These are phyloP conservation scores for Leptothorax acervorum DNA, from an alignment of 2,888 invertebrate genomes.

Conservation along the genomic window DNA sequence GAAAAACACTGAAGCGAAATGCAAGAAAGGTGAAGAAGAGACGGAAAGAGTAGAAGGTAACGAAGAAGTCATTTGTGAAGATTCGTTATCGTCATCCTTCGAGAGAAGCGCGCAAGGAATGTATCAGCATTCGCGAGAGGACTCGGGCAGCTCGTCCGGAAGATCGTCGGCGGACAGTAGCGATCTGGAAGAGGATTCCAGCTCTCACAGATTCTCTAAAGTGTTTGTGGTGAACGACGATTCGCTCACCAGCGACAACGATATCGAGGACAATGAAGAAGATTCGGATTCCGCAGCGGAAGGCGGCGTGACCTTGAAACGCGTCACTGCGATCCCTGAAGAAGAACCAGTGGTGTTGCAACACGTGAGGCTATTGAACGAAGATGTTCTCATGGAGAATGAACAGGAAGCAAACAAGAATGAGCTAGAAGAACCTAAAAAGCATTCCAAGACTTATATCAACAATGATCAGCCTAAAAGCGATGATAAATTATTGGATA, in stretches of 20 bases:
- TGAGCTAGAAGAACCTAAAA: conserved; percentile 11
- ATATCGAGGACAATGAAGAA: conserved; percentile 81
- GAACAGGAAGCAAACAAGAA: conserved; percentile 6
- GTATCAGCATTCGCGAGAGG: conserved; percentile 78
- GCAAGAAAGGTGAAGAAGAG: conserved; percentile 57
- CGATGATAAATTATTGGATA: not conserved
- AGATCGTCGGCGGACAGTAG: conserved; percentile 84
- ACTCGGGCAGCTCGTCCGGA: conserved; percentile 83
- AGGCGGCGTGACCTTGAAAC: conserved; percentile 76
- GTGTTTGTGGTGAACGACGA: conserved; percentile 85
- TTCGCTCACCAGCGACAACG: conserved; percentile 82
- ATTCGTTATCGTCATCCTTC: conserved; percentile 64
- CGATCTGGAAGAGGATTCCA: conserved; percentile 83
- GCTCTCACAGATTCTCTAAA: conserved; percentile 83
- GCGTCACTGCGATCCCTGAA: conserved; percentile 76
- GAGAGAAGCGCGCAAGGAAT: conserved; percentile 75
- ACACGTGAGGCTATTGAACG: conserved; percentile 78
- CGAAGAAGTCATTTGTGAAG: conserved; percentile 61
- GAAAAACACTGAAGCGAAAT: conserved; percentile 22
- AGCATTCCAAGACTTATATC: not conserved
- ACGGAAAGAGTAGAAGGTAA: conserved; percentile 62
- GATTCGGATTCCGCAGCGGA: conserved; percentile 79
- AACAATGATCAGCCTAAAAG: not conserved
- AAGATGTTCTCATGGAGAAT: conserved; percentile 71
- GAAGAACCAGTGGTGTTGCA: conserved; percentile 81